Evolutionary conservation across 2,113 vertebrate species (phyloP).

Genomic region (Gadus chalcogrammus): DNA sequence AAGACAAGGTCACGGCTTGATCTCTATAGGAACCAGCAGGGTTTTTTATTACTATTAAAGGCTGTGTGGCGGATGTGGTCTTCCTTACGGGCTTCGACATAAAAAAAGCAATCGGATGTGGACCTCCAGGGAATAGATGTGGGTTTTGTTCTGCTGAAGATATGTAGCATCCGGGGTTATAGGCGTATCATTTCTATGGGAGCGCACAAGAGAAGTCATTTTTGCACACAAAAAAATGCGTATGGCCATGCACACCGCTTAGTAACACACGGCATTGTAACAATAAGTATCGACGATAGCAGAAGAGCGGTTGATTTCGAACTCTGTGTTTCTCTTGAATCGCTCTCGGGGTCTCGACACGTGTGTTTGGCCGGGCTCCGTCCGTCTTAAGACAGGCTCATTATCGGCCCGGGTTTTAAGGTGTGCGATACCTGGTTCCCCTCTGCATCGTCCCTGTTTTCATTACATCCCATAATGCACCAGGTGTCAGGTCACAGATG

Average conservation of each 20-base stretch:
- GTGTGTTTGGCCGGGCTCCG: conserved; percentile 29
- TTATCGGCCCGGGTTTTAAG: conserved; percentile 20
- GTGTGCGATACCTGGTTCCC: background rate
- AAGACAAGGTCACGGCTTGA: conserved; percentile 8
- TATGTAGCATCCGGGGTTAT: background rate
- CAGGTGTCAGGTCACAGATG: conserved; percentile 16
- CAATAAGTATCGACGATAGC: no score
- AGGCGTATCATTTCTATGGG: background rate
- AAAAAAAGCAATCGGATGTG: conserved; percentile 1
- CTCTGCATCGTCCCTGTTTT: conserved; percentile 7
- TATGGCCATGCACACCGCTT: conserved; percentile 3
- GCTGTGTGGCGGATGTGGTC: background rate
- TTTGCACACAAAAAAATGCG: background rate
- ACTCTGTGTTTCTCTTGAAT: background rate
- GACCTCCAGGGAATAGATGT: background rate
- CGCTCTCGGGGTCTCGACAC: conserved; percentile 30
- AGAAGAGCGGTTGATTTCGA: no score
- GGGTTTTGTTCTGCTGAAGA: background rate
- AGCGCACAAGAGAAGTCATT: background rate
- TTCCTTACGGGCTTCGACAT: background rate
- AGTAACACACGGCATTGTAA: no score
- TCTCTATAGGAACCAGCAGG: conserved; percentile 18
- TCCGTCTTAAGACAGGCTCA: conserved; percentile 9
- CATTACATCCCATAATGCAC: conserved; percentile 1
- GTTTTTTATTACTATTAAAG: background rate